phyloP scores from a whole-genome alignment of 2,113 vertebrate genomes.

The Plotosus lineatus region DNA sequence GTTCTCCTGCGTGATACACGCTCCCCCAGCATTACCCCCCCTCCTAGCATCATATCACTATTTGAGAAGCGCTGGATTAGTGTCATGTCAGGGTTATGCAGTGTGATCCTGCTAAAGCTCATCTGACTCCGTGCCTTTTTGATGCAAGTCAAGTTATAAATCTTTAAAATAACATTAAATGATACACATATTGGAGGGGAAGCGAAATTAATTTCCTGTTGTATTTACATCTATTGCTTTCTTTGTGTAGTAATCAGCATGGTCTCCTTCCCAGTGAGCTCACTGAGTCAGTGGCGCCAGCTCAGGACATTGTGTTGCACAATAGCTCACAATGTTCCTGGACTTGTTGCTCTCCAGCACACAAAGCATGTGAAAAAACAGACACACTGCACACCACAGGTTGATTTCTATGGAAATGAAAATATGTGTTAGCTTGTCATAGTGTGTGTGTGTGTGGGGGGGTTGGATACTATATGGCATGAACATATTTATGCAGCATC shows the following conservation, averaged over 20 bases:
- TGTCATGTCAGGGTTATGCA: neutral
- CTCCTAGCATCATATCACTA: too few species aligned
- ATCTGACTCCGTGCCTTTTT: neutral
- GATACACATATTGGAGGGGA: neutral
- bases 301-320: constrained; percentile 47
- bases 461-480: neutral
- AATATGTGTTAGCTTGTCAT: neutral
- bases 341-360: constrained; percentile 36
- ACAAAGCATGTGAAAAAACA: constrained; percentile 36
- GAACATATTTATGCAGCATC: neutral
- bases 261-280: constrained; percentile 53
- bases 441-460: too few species aligned
- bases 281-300: constrained; percentile 42
- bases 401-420: neutral
- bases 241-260: constrained; percentile 48
- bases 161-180: neutral
- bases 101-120: neutral
- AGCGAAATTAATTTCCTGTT: constrained; percentile 53
- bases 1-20: too few species aligned
- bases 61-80: too few species aligned
- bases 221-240: constrained; percentile 61
- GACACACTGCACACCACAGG: constrained; percentile 7
- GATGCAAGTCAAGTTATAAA: neutral
- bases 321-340: constrained; percentile 57
- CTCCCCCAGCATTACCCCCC: too few species aligned